Evolutionary conservation across 2,888 invertebrate species (phyloP).

Genomic region (Rhopalosiphum nymphaeae): DNA sequence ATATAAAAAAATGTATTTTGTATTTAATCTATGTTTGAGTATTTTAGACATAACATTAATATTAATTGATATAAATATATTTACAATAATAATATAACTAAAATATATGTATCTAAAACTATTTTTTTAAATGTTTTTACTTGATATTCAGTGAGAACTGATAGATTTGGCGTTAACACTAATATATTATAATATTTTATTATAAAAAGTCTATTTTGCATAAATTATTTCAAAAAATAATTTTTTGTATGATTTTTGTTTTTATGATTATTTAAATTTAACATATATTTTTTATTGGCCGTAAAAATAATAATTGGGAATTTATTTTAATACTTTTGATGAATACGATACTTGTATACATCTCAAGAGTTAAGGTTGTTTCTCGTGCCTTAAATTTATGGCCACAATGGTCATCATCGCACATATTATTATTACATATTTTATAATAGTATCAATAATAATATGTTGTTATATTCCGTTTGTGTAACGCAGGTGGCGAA

Average conservation of each 20-base stretch:
- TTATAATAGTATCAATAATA: not conserved
- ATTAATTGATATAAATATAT: not conserved
- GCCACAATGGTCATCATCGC: not conserved
- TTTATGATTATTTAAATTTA: too few species aligned
- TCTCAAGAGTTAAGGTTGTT: not conserved
- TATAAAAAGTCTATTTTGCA: not conserved
- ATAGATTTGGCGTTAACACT: not conserved
- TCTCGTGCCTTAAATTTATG: not conserved
- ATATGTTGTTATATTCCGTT: not conserved
- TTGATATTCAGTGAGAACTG: not conserved
- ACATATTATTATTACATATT: not conserved
- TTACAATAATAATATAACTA: not conserved
- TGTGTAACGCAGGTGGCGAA: constrained; percentile 36
- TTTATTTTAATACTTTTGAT: not conserved
- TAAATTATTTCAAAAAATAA: not conserved
- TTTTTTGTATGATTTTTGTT: not conserved
- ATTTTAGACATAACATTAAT: not conserved
- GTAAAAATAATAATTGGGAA: not conserved
- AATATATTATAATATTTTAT: not conserved
- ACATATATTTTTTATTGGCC: not conserved
- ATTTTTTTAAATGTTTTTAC: not conserved
- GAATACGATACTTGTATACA: not conserved
- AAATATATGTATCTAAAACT: not conserved
- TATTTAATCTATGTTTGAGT: not conserved
- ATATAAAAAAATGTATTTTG: not conserved